Evolutionary conservation across 2,888 invertebrate genomes (phyloP).

Genomic region (Conistra vaccinii): DNA sequence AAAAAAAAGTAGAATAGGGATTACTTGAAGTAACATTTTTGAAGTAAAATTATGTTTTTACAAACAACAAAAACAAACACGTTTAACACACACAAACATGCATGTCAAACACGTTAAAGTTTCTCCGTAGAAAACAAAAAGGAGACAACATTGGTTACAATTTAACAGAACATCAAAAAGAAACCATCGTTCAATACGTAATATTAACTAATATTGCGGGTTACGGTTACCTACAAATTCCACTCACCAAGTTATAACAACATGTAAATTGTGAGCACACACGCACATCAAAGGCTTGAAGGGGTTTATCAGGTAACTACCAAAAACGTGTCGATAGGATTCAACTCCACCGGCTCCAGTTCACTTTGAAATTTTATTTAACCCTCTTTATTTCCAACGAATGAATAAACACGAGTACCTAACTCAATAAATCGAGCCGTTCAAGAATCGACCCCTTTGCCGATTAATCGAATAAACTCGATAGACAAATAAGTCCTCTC

Average conservation of each 20-base stretch:
- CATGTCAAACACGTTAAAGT: background rate
- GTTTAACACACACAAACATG: too few species aligned
- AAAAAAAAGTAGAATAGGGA: background rate
- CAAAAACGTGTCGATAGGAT: conserved; percentile 49
- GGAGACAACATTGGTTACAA: background rate
- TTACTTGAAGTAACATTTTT: background rate
- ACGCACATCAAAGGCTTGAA: conserved; percentile 44
- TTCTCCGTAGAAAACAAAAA: background rate
- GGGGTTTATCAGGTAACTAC: conserved; percentile 31
- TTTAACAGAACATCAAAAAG: conserved; percentile 7
- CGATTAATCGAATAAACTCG: conserved; percentile 72
- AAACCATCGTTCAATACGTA: conserved; percentile 6
- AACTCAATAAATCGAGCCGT: conserved; percentile 71
- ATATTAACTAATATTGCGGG: too few species aligned
- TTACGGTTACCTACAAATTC: conserved; percentile 22
- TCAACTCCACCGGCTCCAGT: conserved; percentile 28
- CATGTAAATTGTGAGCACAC: conserved; percentile 34
- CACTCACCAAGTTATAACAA: conserved; percentile 9
- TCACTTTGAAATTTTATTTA: conserved; percentile 63
- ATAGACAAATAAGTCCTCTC: conserved; percentile 67
- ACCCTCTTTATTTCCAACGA: conserved; percentile 62
- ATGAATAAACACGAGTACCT: conserved; percentile 66
- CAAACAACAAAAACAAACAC: too few species aligned
- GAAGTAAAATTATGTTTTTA: background rate
- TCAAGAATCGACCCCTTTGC: conserved; percentile 68